Evolutionary conservation across 1,140 invertebrate species (phyloP).

Genomic region (Euwallacea similis): DNA sequence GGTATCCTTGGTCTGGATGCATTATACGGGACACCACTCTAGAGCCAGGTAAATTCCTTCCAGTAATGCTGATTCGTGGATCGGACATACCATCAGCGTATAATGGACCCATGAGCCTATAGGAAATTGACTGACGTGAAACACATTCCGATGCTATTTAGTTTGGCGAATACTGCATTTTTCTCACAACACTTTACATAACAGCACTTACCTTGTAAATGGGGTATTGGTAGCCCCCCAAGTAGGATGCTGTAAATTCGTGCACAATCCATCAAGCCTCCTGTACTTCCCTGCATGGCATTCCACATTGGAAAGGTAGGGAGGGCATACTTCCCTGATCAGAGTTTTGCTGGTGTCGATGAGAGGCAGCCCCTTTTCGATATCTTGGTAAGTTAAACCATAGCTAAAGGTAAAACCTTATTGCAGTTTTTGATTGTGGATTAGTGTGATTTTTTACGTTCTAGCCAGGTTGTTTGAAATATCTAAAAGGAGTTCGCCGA

Average conservation of each 20-base stretch:
- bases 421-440: conserved; percentile 11
- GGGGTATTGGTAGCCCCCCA: conserved; percentile 87
- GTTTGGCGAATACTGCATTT: neutral
- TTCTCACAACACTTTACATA: neutral
- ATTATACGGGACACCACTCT: conserved; percentile 85
- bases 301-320: conserved; percentile 83
- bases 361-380: conserved; percentile 82
- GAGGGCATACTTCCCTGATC: conserved; percentile 84
- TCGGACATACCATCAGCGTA: conserved; percentile 81
- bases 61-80: conserved; percentile 74
- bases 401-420: conserved; percentile 62
- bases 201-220: conserved; percentile 69
- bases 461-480: conserved; percentile 82
- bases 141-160: neutral
- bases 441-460: conserved; percentile 66
- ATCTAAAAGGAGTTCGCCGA: conserved; percentile 83
- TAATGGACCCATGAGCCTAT: conserved; percentile 72
- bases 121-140: conserved; percentile 27
- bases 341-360: conserved; percentile 90
- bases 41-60: conserved; percentile 74
- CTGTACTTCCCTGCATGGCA: conserved; percentile 89
- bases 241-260: conserved; percentile 86
- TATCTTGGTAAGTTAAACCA: conserved; percentile 79
- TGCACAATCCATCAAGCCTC: conserved; percentile 87
- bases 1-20: conserved; percentile 88